Evolutionary conservation across 2,797 vertebrate species (phyloP).

Genomic region (Acrossocheilus fasciatus): DNA sequence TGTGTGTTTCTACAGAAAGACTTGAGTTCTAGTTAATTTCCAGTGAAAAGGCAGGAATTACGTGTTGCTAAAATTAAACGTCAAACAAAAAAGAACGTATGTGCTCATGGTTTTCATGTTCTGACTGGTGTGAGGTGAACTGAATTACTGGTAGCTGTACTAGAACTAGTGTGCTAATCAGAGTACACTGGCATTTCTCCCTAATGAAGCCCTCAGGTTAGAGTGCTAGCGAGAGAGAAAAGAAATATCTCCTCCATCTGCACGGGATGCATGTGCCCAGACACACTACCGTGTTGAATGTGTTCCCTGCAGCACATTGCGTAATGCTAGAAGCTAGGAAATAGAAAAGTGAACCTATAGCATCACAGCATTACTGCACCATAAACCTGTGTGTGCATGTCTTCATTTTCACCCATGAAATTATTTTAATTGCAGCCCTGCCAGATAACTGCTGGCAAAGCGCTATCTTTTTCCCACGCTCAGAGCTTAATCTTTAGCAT

Average conservation of each 20-base stretch:
- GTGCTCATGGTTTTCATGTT: not conserved
- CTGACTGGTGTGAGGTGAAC: not conserved
- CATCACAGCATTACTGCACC: not conserved
- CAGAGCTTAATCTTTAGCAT: conserved; percentile 17
- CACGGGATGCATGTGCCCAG: conserved; percentile 15
- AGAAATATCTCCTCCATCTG: not conserved
- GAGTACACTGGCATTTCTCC: not conserved
- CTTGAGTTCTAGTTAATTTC: not conserved
- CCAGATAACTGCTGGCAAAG: conserved; percentile 31
- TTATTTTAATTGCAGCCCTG: not conserved
- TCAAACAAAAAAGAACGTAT: no score
- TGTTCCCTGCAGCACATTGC: not conserved
- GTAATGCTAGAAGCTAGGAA: not conserved
- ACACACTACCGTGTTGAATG: conserved; percentile 8
- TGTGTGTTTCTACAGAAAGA: not conserved
- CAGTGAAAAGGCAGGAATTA: not conserved
- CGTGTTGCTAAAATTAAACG: not conserved
- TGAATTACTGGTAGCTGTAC: not conserved
- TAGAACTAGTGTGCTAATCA: conserved; percentile 5
- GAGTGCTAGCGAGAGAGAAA: not conserved
- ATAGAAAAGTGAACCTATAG: not conserved
- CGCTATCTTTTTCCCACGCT: not conserved
- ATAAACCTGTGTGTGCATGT: not conserved
- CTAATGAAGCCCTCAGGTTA: conserved; percentile 29
- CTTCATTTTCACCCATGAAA: conserved; percentile 22